Evolutionary conservation across 2,888 invertebrate genomes (phyloP).

Genomic region (Dasypolia templi): DNA sequence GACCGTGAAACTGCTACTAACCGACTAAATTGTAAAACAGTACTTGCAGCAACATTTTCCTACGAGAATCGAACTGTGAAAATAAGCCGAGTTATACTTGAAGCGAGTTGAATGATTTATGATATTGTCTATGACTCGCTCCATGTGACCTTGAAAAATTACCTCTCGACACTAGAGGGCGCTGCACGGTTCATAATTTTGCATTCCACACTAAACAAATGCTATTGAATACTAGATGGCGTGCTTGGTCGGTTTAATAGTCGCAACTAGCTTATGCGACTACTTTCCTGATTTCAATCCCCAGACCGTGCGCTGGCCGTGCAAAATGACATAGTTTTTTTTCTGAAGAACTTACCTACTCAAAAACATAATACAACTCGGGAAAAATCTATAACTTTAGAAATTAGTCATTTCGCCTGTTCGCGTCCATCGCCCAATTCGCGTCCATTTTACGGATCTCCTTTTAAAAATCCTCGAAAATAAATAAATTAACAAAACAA

Average conservation of each 20-base stretch:
- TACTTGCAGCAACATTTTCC: not conserved
- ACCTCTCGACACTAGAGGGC: conserved; percentile 74
- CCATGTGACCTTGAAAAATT: conserved; percentile 77
- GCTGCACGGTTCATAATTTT: not conserved
- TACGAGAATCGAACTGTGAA: conserved; percentile 7
- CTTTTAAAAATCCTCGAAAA: no score
- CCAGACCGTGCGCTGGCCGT: not conserved
- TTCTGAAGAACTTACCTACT: not conserved
- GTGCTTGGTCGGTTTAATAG: not conserved
- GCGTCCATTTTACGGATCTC: no score
- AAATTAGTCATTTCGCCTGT: no score
- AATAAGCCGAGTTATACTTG: conserved; percentile 48
- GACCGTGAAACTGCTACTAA: conserved; percentile 30
- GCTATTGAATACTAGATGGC: conserved; percentile 51
- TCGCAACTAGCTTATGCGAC: not conserved
- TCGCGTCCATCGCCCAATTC: no score
- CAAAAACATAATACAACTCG: no score
- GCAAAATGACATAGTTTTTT: not conserved
- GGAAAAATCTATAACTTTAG: no score
- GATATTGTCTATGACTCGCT: conserved; percentile 75
- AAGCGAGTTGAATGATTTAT: conserved; percentile 62
- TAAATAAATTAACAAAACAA: no score
- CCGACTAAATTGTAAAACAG: conserved; percentile 16
- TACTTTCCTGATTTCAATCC: not conserved
- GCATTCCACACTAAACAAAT: not conserved